Evolutionary conservation across 2,888 invertebrate species (phyloP).

Genomic region (Pecten maximus): DNA sequence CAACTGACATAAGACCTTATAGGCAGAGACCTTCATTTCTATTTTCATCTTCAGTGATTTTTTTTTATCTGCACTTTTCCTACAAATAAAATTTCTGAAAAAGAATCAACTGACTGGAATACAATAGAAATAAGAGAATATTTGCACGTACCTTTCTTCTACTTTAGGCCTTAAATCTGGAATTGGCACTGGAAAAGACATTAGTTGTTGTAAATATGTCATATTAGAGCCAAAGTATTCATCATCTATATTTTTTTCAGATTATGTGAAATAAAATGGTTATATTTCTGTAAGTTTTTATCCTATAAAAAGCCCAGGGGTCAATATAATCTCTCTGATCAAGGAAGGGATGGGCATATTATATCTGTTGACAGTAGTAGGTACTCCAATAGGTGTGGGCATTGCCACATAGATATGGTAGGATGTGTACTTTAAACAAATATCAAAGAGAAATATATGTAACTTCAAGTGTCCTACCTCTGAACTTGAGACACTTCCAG

Average conservation of each 20-base stretch:
- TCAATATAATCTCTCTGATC: no score
- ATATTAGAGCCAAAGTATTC: no score
- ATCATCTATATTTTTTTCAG: no score
- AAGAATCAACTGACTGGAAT: background rate
- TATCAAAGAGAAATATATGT: background rate
- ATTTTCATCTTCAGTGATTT: background rate
- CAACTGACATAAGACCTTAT: background rate
- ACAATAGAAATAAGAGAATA: background rate
- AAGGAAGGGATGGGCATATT: no score
- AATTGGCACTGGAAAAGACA: background rate
- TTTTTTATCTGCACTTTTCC: background rate
- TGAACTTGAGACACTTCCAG: conserved; percentile 75
- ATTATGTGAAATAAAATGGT: no score
- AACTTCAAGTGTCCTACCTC: conserved; percentile 67
- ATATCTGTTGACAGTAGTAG: no score
- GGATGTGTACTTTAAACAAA: no score
- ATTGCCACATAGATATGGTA: no score
- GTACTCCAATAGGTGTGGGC: no score
- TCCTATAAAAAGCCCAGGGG: no score
- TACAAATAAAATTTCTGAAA: background rate
- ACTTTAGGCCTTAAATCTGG: background rate
- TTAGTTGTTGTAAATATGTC: background rate
- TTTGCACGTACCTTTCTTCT: background rate
- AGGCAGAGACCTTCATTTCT: background rate
- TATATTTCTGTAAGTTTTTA: no score